These are phyloP conservation scores for Lagocephalus sceleratus DNA, from an alignment of 2,797 vertebrate genomes.

Conservation along the genomic window DNA sequence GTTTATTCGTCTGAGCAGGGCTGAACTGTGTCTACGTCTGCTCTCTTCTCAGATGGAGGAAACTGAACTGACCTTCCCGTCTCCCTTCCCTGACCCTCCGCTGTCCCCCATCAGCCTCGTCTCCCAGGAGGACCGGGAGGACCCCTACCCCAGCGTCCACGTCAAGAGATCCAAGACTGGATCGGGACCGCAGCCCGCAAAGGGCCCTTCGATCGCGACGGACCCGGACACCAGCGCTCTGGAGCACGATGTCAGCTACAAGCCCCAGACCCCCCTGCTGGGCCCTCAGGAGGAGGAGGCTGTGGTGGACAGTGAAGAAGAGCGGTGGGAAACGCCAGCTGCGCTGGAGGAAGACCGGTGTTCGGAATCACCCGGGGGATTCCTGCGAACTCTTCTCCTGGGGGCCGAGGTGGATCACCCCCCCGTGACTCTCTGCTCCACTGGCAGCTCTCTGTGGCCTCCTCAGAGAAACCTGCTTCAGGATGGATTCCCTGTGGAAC, in stretches of 20 bases:
- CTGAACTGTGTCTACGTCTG: background rate
- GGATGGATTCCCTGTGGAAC: slow-evolving; percentile 7
- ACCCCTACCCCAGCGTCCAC: slow-evolving; percentile 47
- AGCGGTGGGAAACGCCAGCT: slow-evolving; percentile 9
- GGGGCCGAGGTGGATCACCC: slow-evolving; percentile 41
- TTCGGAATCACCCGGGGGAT: slow-evolving; percentile 17
- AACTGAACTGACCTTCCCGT: slow-evolving; percentile 29
- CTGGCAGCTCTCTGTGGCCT: slow-evolving; percentile 19
- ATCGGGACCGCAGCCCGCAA: background rate
- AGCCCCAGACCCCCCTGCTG: slow-evolving; percentile 69
- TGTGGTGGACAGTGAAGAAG: slow-evolving; percentile 45
- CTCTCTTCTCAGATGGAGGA: slow-evolving; percentile 50
- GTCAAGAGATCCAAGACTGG: background rate
- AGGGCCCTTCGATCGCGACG: background rate
- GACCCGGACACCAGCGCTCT: background rate
- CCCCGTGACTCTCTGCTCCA: slow-evolving; percentile 11
- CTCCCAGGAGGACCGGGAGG: slow-evolving; percentile 41
- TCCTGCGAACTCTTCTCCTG: slow-evolving; percentile 43
- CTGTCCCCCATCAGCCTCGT: slow-evolving; percentile 77
- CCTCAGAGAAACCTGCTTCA: slow-evolving; percentile 6
- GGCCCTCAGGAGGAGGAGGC: background rate
- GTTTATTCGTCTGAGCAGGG: background rate
- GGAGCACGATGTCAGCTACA: slow-evolving; percentile 68
- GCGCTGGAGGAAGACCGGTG: slow-evolving; percentile 21
- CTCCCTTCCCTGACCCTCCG: slow-evolving; percentile 69